Base-by-base conservation (phyloP, 1,140 invertebrate genomes). In the Coelopa frigida region DNA sequence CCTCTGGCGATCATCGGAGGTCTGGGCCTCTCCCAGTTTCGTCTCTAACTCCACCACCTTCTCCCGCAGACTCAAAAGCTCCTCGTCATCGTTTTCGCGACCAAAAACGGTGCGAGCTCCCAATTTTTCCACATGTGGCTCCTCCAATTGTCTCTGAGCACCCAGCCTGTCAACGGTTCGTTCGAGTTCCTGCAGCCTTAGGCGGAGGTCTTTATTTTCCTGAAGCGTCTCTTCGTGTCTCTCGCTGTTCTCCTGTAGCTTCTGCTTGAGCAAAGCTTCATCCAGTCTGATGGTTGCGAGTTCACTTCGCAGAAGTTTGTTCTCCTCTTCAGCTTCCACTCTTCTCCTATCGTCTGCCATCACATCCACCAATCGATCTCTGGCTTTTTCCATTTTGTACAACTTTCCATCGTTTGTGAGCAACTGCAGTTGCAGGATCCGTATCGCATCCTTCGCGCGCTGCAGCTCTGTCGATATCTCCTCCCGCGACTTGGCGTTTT, bases 11-110 rank as follows among this genome's bases (percentile, higher is more conserved):
- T 46, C 46, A 12, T 49, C 47, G 12, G 10, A 1, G 2, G 17
- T 2, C 11, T 26, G 10, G 8, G 56, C 52, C n/a, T 52, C 37
- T 8, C 39, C 18, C 6, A 65, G 43, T 31, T 65, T 49, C 17
- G 44, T 22, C 36, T 65, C 62, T 17, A 65, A 42, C 5, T 42
- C 22, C 7, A 50, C 45, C 23, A 65, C 54, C n/a, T 62, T 55
- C 20, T 48, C 23, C 7, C 49, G 39, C 14, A 65, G 21, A 12
- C 24, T 21, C 15, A 38, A 22, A 6, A 49, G 7, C 40, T 49
- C 47, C 17, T 18, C 11, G 8, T 29, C 27, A 8, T 29, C 27
- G 27, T 29, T 29, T 8, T 29, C 8, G 27, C 8, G n/a, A n/a
- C n/a, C n/a, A n/a, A n/a, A n/a, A n/a, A n/a, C n/a, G n/a, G n/a